Conservation (phyloP, 2,888 invertebrate genomes). For the Lasioglossum malachurum region DNA sequence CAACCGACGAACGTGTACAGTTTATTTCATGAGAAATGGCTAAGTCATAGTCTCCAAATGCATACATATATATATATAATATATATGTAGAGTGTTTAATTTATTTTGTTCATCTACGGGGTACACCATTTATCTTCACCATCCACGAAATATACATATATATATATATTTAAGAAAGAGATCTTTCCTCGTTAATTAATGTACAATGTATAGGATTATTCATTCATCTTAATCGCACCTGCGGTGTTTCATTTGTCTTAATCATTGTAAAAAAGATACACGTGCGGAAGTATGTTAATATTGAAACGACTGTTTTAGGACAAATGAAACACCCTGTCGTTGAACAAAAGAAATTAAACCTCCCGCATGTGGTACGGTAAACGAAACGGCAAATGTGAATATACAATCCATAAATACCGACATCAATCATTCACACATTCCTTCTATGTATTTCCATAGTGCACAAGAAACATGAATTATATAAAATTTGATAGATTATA, state of each 20-base stretch:
- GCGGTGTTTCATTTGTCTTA: constrained; percentile 14
- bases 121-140: constrained; percentile 2
- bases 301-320: background rate
- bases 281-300: background rate
- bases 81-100: background rate
- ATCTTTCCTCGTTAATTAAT: background rate
- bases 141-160: background rate
- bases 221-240: background rate
- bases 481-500: background rate
- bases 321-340: constrained; percentile 1
- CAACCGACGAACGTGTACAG: constrained; percentile 4
- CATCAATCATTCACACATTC: constrained; percentile 9
- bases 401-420: background rate
- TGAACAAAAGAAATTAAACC: constrained; percentile 14
- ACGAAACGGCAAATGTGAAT: constrained; percentile 14
- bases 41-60: background rate
- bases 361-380: background rate
- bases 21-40: background rate
- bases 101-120: constrained; percentile 14
- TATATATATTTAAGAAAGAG: background rate
- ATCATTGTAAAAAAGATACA: background rate
- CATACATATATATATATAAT: background rate
- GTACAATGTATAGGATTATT: background rate
- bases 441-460: constrained; percentile 11
- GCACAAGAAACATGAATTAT: constrained; percentile 8